These are phyloP conservation scores for Chaitophorus viminalis DNA, from an alignment of 2,888 invertebrate species.

Conservation along the genomic window DNA sequence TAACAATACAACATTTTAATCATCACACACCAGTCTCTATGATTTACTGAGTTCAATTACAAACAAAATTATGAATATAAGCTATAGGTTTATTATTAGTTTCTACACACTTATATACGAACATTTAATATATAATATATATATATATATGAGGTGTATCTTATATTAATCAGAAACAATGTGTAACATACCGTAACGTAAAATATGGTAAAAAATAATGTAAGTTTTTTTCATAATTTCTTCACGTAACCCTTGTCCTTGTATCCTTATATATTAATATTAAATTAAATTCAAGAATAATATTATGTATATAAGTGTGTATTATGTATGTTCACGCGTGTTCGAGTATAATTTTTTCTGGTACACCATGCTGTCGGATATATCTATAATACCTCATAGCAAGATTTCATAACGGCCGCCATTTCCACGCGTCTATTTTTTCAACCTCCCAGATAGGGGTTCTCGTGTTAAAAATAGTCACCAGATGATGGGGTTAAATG, in stretches of 20 bases:
- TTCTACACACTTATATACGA: too few relatives aligned
- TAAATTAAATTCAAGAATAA: too few relatives aligned
- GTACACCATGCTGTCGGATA: background rate
- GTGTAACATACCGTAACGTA: background rate
- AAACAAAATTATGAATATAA: background rate
- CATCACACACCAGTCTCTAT: background rate
- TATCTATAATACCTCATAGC: background rate
- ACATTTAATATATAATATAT: too few relatives aligned
- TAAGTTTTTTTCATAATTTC: background rate
- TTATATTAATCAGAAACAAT: background rate
- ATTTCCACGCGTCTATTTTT: background rate
- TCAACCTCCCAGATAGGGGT: background rate
- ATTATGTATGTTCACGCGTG: background rate
- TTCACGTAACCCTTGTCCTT: background rate
- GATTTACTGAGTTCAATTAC: background rate
- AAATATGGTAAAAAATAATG: background rate
- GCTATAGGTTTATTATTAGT: too few relatives aligned
- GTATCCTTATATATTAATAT: too few relatives aligned
- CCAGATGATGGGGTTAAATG: background rate
- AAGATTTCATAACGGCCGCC: conserved; percentile 7
- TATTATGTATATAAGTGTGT: background rate
- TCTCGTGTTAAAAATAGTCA: conserved; percentile 1
- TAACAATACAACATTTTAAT: background rate
- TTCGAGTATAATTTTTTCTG: background rate
- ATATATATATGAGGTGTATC: background rate